These are phyloP conservation scores for Patella pellucida DNA, from an alignment of 2,888 invertebrate species.

Conservation along the genomic window DNA sequence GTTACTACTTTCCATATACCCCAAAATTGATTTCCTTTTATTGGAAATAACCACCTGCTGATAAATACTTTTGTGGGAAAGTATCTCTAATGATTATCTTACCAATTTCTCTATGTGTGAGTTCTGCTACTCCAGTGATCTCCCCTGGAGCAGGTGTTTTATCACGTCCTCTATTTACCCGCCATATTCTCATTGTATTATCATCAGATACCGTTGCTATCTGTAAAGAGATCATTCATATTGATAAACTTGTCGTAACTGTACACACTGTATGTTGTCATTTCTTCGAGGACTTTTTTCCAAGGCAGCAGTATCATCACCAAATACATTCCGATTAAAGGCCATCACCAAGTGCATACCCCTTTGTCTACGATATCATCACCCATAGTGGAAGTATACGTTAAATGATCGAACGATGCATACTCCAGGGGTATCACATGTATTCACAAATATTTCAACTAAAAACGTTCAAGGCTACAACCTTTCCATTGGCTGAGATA, in stretches of 20 bases:
- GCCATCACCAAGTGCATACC: too few relatives aligned
- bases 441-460: background rate
- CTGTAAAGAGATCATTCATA: conserved; percentile 46
- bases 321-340: too few relatives aligned
- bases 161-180: conserved; percentile 37
- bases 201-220: conserved; percentile 89
- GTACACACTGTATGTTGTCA: background rate
- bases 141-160: conserved; percentile 25
- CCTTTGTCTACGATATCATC: too few relatives aligned
- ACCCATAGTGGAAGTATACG: too few relatives aligned
- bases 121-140: conserved; percentile 47
- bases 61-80: too few relatives aligned
- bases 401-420: too few relatives aligned
- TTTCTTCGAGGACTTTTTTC: background rate
- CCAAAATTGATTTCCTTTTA: too few relatives aligned
- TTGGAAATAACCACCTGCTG: too few relatives aligned
- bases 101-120: conserved; percentile 51
- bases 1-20: too few relatives aligned
- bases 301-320: background rate
- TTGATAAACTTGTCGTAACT: background rate
- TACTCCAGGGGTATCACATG: background rate
- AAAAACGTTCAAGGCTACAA: too few relatives aligned
- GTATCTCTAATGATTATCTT: background rate
- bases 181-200: conserved; percentile 68
- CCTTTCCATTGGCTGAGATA: too few relatives aligned